Evolutionary conservation across 2,797 vertebrate species (phyloP).

Genomic region (Podarcis lilfordi): DNA sequence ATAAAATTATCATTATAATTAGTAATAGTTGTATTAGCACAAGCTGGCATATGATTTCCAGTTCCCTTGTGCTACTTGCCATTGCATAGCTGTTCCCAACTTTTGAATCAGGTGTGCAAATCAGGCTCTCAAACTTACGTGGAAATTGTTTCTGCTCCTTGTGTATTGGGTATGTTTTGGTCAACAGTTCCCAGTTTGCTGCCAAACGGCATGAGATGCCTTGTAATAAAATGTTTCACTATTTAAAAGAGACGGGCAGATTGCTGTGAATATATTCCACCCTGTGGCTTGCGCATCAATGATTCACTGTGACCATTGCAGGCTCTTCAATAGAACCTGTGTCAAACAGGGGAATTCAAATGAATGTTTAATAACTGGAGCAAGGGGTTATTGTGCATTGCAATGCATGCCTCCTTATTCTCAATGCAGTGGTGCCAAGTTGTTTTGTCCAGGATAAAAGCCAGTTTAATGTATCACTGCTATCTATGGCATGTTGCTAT

Average conservation of each 20-base stretch:
- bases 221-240: slow-evolving; percentile 11
- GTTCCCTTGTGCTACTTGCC: not conserved
- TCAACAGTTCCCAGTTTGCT: slow-evolving; percentile 6
- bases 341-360: not conserved
- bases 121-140: not conserved
- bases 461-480: not conserved
- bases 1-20: no score
- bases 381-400: not conserved
- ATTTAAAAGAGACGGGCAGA: not conserved
- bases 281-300: slow-evolving; percentile 25
- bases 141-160: not conserved
- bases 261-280: slow-evolving; percentile 23
- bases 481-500: not conserved
- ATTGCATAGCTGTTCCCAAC: not conserved
- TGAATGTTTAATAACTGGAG: slow-evolving; percentile 8
- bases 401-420: not conserved
- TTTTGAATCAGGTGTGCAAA: not conserved
- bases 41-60: not conserved
- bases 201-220: not conserved
- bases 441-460: not conserved
- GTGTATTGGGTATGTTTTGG: not conserved
- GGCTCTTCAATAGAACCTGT: not conserved
- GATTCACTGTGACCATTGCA: slow-evolving; percentile 12
- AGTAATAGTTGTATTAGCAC: not conserved
- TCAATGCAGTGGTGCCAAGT: not conserved